Evolutionary conservation across 2,113 vertebrate species (phyloP).

Genomic region (Pseudolaguvia tuberculata): DNA sequence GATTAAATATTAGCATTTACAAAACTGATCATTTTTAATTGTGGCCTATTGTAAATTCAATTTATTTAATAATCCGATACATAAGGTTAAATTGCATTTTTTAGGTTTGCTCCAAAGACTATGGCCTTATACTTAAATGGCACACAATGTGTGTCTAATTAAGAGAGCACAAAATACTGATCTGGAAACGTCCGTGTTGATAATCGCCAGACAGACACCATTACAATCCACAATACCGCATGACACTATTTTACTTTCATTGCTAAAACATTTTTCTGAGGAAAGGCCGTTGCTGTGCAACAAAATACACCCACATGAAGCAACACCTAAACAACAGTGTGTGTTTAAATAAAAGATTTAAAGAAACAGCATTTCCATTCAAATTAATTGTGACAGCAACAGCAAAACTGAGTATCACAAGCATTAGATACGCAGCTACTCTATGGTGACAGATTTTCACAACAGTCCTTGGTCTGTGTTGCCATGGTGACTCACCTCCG

Average conservation of each 20-base stretch:
- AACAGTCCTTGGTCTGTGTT: constrained; percentile 21
- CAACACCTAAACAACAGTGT: not conserved
- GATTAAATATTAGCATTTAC: not conserved
- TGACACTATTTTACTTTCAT: not conserved
- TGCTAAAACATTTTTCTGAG: not conserved
- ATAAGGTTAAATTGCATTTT: no score
- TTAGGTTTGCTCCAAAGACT: no score
- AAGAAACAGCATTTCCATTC: not conserved
- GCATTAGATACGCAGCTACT: not conserved
- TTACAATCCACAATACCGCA: not conserved
- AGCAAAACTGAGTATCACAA: not conserved
- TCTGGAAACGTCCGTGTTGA: not conserved
- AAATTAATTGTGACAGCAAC: not conserved
- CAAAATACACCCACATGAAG: not conserved
- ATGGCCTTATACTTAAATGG: no score
- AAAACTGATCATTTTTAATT: no score
- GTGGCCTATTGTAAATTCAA: no score
- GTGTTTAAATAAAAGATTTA: no score
- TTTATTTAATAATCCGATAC: no score
- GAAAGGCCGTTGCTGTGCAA: not conserved
- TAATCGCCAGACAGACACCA: not conserved
- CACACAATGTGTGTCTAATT: no score
- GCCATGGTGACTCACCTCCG: constrained; percentile 73
- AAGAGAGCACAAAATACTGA: no score
- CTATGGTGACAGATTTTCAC: constrained; percentile 13